Conservation (phyloP, 2,888 invertebrate species). For the Emmelina monodactyla region DNA sequence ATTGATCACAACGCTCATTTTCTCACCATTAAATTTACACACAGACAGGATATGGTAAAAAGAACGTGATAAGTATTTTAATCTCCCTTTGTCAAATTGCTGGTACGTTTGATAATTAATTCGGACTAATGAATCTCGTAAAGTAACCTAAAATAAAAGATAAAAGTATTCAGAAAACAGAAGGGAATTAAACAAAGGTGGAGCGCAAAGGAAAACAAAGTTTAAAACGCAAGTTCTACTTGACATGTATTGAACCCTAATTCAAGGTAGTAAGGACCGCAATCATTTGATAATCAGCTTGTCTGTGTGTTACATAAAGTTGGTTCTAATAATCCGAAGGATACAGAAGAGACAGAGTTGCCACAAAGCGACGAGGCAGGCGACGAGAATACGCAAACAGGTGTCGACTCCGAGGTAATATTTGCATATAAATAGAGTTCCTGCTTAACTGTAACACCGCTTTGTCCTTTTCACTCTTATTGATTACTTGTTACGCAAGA, state of each 20-base stretch:
- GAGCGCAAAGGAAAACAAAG: slow-evolving; percentile 6
- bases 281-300: slow-evolving; percentile 17
- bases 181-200: slow-evolving; percentile 20
- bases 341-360: slow-evolving; percentile 49
- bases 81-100: slow-evolving; percentile 3
- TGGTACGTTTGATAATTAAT: slow-evolving; percentile 21
- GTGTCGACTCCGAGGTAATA: slow-evolving; percentile 64
- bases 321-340: slow-evolving; percentile 42
- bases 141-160: slow-evolving; percentile 22
- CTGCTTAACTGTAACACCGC: slow-evolving; percentile 63
- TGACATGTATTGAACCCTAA: slow-evolving; percentile 11
- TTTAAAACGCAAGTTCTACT: slow-evolving; percentile 9
- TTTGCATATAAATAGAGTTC: slow-evolving; percentile 68
- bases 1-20: background rate
- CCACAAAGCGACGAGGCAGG: slow-evolving; percentile 49
- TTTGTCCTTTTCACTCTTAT: slow-evolving; percentile 53
- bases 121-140: slow-evolving; percentile 23
- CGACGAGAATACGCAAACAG: slow-evolving; percentile 65
- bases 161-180: slow-evolving; percentile 23
- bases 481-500: slow-evolving; percentile 34
- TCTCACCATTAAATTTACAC: slow-evolving; percentile 1
- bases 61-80: slow-evolving; percentile 18
- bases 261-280: slow-evolving; percentile 19
- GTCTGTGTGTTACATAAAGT: slow-evolving; percentile 21
- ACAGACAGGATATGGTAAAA: background rate